Evolutionary conservation across 2,888 invertebrate genomes (phyloP), one percentile per base, ranked within the genome.

Genomic region (Hesperia comma): DNA sequence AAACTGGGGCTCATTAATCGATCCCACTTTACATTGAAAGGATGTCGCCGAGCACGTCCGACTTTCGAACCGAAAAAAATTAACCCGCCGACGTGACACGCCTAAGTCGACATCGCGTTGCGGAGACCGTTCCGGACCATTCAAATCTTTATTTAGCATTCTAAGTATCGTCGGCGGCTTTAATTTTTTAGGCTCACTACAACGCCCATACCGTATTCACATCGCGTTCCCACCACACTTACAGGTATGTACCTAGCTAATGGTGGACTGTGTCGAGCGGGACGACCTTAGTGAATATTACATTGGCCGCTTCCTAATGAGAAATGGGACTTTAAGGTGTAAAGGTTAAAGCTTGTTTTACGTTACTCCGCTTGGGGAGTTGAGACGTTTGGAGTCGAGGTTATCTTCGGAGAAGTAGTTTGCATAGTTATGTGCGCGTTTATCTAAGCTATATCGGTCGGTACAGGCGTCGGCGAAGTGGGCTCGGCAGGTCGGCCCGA

Each of bases 101-200:
- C 74, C 81, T 83, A 84, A 86, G 84, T 84, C 85, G 78, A 75
- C 80, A 82, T 84, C 79, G 73, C 71, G 80, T 86, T 83, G 83
- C 82, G 74, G 75, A 79, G 82, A 81, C 75, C 84, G 86, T 83
- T 82, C 79, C 79, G 75, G 72, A 74, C 79, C 79, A 85, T 87
- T 82, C 83, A 90, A 88, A 89, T 86, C 86, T 86, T 87, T 84
- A 87, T 84, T 90, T 86, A 86, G 85, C 84, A 89, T 90, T 87
- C 87, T 85, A 82, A 86, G 85, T 86, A 82, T 76, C 80, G 84
- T 77, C 82, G 80, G 79, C 81, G 79, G 80, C 82, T 87, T 90
- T 86, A 88, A 86, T 88, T 90, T 89, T 90, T 86, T 86, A 89
- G 85, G 79, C 80, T 83, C 76, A 82, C 85, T 85, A 84, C 81